Conservation (phyloP, 2,113 vertebrate species). For the Crotophaga sulcirostris region DNA sequence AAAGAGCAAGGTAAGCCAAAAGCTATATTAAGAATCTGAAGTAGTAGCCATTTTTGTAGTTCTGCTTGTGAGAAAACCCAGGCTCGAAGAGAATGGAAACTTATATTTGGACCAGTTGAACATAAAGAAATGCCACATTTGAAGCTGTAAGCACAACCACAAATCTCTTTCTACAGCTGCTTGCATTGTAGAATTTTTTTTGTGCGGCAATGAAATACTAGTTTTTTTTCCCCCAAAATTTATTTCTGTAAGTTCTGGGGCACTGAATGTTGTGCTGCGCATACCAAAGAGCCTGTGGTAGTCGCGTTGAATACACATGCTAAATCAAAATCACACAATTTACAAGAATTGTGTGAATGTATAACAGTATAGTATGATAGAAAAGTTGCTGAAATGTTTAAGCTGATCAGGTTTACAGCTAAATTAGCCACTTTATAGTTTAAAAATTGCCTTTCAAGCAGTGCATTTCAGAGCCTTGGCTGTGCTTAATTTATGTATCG, state of each 20-base stretch:
- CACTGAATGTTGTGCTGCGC: neutral
- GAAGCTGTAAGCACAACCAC: neutral
- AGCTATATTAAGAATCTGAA: neutral
- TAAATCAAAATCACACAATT: neutral
- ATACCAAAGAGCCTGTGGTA: neutral
- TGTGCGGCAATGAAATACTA: neutral
- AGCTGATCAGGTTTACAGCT: slow-evolving; percentile 7
- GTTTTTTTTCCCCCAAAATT: accelerated
- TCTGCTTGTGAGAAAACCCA: neutral
- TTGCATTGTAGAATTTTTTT: neutral
- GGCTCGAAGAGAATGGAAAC: neutral
- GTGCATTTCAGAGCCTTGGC: neutral
- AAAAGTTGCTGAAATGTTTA: slow-evolving; percentile 20
- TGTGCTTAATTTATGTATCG: neutral
- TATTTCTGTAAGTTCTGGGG: neutral
- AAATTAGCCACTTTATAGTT: slow-evolving; percentile 16
- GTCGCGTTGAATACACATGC: neutral
- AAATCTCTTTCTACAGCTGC: neutral
- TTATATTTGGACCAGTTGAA: neutral
- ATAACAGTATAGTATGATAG: neutral
- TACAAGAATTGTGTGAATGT: neutral
- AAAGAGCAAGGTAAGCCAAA: neutral
- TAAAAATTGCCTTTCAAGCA: slow-evolving; percentile 8
- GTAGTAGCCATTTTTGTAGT: neutral
- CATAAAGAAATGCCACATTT: neutral